Percentiles rank a stretch among this genome's conserved stretches.
Evolutionary conservation across 2,113 vertebrate genomes (phyloP).

Genomic region (Loxodonta africana): DNA sequence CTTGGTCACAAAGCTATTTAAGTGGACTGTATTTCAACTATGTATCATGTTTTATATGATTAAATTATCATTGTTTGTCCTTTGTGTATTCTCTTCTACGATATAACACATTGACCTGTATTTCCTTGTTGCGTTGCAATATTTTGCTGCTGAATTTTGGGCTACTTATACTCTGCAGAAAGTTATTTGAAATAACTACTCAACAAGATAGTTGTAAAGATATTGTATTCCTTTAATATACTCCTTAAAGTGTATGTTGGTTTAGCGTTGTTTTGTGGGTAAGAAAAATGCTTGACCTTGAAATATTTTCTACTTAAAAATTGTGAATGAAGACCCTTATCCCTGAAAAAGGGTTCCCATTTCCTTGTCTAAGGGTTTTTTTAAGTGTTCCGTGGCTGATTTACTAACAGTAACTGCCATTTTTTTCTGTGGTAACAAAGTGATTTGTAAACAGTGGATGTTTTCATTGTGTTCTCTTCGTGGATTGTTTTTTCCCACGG

Average conservation of each 20-base stretch:
- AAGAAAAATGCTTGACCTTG: conserved; percentile 88
- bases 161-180: conserved; percentile 86
- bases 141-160: conserved; percentile 89
- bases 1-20: conserved; percentile 89
- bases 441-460: conserved; percentile 90
- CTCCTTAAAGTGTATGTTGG: conserved; percentile 87
- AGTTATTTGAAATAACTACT: conserved; percentile 84
- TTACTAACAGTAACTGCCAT: conserved; percentile 91
- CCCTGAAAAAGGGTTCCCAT: conserved; percentile 82
- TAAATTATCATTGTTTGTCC: conserved; percentile 91
- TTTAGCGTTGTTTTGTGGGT: conserved; percentile 90
- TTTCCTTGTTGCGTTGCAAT: conserved; percentile 88
- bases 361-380: conserved; percentile 84
- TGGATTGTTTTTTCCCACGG: conserved; percentile 89
- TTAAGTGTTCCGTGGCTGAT: conserved; percentile 86
- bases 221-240: conserved; percentile 85
- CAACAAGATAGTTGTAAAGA: conserved; percentile 87
- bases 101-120: conserved; percentile 87
- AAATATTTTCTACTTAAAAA: conserved; percentile 88
- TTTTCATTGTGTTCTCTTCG: conserved; percentile 90
- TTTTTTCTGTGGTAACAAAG: conserved; percentile 91
- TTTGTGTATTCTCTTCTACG: conserved; percentile 86
- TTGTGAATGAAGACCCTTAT: conserved; percentile 83
- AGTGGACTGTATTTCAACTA: conserved; percentile 90
- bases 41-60: conserved; percentile 90